These are phyloP conservation scores for Pyrrhia umbra DNA, from an alignment of 2,888 invertebrate species.

Conservation along the genomic window DNA sequence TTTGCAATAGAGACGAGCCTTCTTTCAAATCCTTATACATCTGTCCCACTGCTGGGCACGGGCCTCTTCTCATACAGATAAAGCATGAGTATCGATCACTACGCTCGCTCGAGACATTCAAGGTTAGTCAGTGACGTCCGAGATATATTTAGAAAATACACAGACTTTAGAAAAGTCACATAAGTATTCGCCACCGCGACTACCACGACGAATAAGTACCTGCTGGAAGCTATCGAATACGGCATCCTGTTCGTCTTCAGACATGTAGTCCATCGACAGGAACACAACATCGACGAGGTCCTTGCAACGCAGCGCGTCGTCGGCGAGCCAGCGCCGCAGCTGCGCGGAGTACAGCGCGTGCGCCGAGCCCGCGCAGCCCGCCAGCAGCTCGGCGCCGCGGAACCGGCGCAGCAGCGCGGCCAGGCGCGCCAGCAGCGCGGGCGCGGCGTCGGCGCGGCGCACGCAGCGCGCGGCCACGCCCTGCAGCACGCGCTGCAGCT, in stretches of 20 bases:
- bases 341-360: constrained; percentile 78
- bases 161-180: no score
- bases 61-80: no score
- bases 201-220: no score
- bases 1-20: no score
- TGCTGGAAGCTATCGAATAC: constrained; percentile 90
- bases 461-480: constrained; percentile 89
- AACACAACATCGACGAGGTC: constrained; percentile 91
- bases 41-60: no score
- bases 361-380: constrained; percentile 70
- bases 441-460: constrained; percentile 86
- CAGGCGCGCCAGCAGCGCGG: constrained; percentile 86
- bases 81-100: no score
- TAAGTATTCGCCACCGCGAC: no score
- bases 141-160: no score
- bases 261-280: constrained; percentile 89
- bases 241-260: constrained; percentile 86
- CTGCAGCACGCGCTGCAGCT: constrained; percentile 84
- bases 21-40: no score
- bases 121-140: no score
- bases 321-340: constrained; percentile 86
- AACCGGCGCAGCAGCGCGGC: constrained; percentile 90
- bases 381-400: constrained; percentile 87
- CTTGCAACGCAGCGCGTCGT: constrained; percentile 86
- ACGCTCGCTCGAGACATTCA: no score